Evolutionary conservation across 2,888 invertebrate genomes (phyloP).

Genomic region (Scaptomyza tumidula): DNA sequence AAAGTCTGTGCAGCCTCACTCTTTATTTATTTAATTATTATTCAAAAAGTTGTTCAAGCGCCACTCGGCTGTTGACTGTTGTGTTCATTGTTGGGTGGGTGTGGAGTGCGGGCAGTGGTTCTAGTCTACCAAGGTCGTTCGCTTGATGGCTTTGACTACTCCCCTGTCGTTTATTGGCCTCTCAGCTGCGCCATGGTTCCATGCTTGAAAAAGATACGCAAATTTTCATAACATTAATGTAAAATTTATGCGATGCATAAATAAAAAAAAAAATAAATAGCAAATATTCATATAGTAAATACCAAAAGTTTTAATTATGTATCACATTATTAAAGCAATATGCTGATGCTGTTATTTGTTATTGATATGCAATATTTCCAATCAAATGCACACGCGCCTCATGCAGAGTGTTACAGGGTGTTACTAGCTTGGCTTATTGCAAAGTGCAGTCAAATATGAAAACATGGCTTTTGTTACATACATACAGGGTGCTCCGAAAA

Average conservation of each 20-base stretch:
- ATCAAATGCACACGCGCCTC: conserved; percentile 42
- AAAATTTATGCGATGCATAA: conserved; percentile 66
- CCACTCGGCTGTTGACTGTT: conserved; percentile 1
- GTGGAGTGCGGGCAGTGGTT: background rate
- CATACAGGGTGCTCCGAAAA: conserved; percentile 42
- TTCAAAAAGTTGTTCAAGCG: conserved; percentile 56
- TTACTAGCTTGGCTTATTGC: conserved; percentile 30
- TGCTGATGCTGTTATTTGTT: conserved; percentile 25
- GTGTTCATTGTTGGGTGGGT: background rate
- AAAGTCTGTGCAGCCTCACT: conserved; percentile 25
- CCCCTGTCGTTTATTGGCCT: conserved; percentile 40
- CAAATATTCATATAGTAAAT: background rate
- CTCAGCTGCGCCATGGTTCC: conserved; percentile 38
- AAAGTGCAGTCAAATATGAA: conserved; percentile 55
- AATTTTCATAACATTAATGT: conserved; percentile 60
- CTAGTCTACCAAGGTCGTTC: conserved; percentile 48
- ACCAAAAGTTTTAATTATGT: conserved; percentile 23
- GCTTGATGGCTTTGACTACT: conserved; percentile 42
- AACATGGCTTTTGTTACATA: conserved; percentile 20
- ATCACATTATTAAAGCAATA: conserved; percentile 17
- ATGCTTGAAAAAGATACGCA: background rate
- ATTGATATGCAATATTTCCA: conserved; percentile 57
- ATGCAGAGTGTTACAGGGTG: conserved; percentile 31
- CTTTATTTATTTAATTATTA: conserved; percentile 79
- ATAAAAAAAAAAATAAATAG: conserved; percentile 9